A percentile compares a stretch with the other conserved stretches of the same genome.
Conservation (phyloP, 35 echinoderm and acorn worm species). For the Nesometra sesokonis region DNA sequence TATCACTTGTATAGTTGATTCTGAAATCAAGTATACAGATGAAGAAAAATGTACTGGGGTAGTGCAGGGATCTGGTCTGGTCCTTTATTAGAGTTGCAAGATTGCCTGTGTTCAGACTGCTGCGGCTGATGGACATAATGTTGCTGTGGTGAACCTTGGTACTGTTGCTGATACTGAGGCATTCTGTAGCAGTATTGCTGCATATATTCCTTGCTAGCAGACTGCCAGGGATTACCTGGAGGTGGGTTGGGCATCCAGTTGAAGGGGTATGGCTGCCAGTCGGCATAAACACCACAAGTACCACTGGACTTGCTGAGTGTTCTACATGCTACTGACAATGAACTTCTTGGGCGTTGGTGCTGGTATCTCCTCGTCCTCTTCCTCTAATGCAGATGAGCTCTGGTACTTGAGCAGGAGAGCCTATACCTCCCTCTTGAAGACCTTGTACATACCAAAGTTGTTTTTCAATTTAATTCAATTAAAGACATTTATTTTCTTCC, state of each 20-base stretch:
- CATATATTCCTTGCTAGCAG: background rate
- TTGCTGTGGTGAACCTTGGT: too few relatives aligned
- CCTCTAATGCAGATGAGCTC: background rate
- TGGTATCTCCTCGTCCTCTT: background rate
- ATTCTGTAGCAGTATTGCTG: background rate
- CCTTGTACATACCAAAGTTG: background rate
- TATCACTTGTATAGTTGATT: too few relatives aligned
- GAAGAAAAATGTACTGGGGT: too few relatives aligned
- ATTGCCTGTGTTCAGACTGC: too few relatives aligned
- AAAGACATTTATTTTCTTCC: too few relatives aligned
- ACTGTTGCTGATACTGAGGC: background rate
- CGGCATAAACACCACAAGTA: background rate
- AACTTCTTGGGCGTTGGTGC: constrained; percentile 1
- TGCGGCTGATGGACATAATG: too few relatives aligned
- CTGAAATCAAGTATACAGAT: too few relatives aligned
- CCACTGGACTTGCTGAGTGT: background rate
- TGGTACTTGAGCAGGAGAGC: constrained; percentile 1
- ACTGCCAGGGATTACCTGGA: constrained; percentile 1
- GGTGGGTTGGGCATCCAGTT: constrained; percentile 1
- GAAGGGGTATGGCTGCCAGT: background rate
- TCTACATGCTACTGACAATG: background rate
- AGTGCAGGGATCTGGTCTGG: too few relatives aligned
- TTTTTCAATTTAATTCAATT: too few relatives aligned
- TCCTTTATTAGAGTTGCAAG: too few relatives aligned
- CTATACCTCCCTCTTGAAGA: constrained; percentile 1